A percentile compares a stretch with the other conserved stretches of the same genome.
Evolutionary conservation across 2,113 vertebrate genomes (phyloP).

Genomic region (Gymnogyps californianus): DNA sequence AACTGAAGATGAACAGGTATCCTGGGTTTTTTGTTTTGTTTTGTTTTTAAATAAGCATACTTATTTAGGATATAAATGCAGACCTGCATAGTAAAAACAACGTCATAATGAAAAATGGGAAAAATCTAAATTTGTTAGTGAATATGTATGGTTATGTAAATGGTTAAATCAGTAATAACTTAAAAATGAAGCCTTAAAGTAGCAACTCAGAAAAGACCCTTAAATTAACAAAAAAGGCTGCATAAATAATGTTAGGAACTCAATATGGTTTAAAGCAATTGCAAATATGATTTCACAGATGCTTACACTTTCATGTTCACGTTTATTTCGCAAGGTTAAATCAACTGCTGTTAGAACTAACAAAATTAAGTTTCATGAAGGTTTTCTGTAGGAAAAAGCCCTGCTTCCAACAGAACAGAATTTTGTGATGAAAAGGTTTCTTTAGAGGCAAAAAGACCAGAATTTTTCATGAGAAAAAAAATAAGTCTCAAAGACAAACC

Average conservation of each 20-base stretch:
- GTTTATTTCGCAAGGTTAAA: constrained; percentile 32
- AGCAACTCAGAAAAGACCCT: not conserved
- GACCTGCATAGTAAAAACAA: not conserved
- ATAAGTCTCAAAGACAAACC: not conserved
- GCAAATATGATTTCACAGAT: constrained; percentile 23
- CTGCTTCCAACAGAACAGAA: not conserved
- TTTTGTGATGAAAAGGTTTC: not conserved
- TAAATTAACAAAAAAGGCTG: not conserved
- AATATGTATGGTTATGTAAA: not conserved
- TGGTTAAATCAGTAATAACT: not conserved
- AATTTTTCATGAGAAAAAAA: not conserved
- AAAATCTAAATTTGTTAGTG: not conserved
- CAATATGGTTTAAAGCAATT: not conserved
- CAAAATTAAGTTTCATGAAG: not conserved
- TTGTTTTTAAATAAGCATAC: not conserved
- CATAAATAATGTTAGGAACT: not conserved
- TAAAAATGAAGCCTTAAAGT: not conserved
- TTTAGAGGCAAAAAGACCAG: not conserved
- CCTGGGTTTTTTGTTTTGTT: not conserved
- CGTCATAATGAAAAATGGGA: not conserved
- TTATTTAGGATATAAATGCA: not conserved
- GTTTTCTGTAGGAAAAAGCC: not conserved
- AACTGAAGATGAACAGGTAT: not conserved
- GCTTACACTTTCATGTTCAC: not conserved
- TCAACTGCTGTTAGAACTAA: not conserved